Conservation (phyloP, 2,113 vertebrate species). For the Coryphaenoides rupestris region DNA sequence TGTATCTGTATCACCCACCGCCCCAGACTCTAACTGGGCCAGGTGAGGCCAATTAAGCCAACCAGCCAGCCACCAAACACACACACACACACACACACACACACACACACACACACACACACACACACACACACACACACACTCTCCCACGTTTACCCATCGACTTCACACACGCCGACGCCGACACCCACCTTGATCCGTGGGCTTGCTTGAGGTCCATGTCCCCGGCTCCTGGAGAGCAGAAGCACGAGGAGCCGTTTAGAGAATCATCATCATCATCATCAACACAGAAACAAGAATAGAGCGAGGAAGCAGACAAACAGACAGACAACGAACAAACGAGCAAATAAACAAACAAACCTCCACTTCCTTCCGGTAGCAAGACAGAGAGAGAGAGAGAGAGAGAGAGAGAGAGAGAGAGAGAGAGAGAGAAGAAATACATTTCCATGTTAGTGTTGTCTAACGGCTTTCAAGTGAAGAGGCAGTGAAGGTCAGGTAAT, state of each 20-base stretch:
- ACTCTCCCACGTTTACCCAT: too few species aligned
- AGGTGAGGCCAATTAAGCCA: too few species aligned
- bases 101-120: too few species aligned
- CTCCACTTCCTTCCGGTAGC: constrained; percentile 73
- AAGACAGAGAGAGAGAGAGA: constrained; percentile 52
- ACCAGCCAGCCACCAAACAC: too few species aligned
- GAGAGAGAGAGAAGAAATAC: constrained; percentile 26
- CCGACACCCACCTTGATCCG: constrained; percentile 83
- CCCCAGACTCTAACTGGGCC: too few species aligned
- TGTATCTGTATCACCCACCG: too few species aligned
- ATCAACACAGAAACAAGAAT: too few species aligned
- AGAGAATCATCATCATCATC: neutral
- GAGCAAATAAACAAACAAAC: constrained; percentile 62
- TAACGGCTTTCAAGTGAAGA: too few species aligned
- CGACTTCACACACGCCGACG: neutral
- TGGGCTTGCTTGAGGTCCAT: constrained; percentile 89
- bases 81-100: too few species aligned
- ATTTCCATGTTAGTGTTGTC: too few species aligned
- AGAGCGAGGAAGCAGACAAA: constrained; percentile 7
- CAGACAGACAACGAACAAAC: constrained; percentile 39
- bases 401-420: constrained; percentile 50
- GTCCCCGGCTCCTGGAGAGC: constrained; percentile 77
- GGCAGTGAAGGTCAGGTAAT: too few species aligned
- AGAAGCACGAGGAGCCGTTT: constrained; percentile 11
- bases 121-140: too few species aligned